Conservation (phyloP, 2,888 invertebrate species). For the Anagyrus pseudococci region DNA sequence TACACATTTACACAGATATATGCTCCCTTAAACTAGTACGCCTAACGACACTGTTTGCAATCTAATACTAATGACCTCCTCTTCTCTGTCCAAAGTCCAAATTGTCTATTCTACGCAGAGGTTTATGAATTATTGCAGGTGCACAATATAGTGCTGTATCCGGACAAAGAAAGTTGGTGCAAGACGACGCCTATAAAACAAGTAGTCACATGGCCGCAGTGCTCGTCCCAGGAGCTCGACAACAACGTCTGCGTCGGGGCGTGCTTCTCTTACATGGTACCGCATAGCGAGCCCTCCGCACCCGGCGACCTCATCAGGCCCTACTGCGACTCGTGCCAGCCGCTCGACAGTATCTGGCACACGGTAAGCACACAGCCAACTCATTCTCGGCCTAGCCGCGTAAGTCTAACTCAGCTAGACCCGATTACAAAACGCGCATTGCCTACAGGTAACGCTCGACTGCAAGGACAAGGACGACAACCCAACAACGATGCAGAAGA, state of each 20-base stretch:
- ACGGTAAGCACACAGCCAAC: constrained; percentile 67
- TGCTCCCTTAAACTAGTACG: too few species aligned
- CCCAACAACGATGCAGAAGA: constrained; percentile 65
- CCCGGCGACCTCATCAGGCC: constrained; percentile 71
- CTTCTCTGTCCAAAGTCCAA: background rate
- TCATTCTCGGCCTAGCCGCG: too few species aligned
- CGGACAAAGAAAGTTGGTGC: constrained; percentile 76
- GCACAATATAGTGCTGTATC: constrained; percentile 74
- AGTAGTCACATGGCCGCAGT: constrained; percentile 71
- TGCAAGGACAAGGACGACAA: constrained; percentile 66
- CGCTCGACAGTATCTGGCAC: constrained; percentile 70
- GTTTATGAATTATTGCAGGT: constrained; percentile 61
- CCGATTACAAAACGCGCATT: too few species aligned
- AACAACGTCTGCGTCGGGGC: constrained; percentile 77
- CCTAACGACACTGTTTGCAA: too few species aligned
- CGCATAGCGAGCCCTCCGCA: constrained; percentile 71
- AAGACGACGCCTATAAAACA: constrained; percentile 73
- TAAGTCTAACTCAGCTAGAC: too few species aligned
- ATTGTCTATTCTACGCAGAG: background rate
- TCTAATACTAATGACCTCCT: background rate
- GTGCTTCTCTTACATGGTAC: constrained; percentile 75
- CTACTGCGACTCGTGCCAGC: constrained; percentile 76
- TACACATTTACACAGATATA: too few species aligned
- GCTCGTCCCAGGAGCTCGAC: constrained; percentile 70
- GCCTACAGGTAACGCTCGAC: constrained; percentile 66